Evolutionary conservation across 2,797 vertebrate genomes (phyloP).

Genomic region (Chromis chromis): DNA sequence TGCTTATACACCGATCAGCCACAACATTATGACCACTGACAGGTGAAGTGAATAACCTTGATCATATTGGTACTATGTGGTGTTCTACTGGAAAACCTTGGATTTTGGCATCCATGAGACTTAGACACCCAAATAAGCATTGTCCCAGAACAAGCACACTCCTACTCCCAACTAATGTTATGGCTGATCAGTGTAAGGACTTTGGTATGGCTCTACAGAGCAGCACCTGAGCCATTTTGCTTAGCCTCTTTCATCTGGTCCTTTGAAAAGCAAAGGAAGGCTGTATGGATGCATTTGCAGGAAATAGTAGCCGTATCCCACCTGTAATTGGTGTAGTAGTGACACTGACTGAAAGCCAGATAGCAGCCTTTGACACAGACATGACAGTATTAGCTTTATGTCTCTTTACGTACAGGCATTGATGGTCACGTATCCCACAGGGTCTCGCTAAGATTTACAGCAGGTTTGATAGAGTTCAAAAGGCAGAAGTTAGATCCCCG

Average conservation of each 20-base stretch:
- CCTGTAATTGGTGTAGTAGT: background rate
- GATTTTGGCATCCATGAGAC: no score
- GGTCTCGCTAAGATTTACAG: no score
- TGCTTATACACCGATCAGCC: no score
- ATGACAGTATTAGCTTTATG: background rate
- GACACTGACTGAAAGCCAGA: background rate
- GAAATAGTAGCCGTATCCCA: background rate
- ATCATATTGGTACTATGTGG: no score
- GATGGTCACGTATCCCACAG: background rate
- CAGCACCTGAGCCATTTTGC: background rate
- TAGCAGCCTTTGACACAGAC: background rate
- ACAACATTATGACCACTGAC: no score
- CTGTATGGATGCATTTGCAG: background rate
- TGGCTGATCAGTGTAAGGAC: no score
- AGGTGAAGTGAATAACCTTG: no score
- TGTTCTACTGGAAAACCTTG: no score
- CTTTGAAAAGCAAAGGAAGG: background rate
- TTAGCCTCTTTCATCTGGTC: background rate
- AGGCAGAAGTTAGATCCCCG: background rate
- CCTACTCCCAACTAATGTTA: no score
- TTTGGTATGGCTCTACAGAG: no score
- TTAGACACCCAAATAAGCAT: no score
- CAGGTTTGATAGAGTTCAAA: background rate
- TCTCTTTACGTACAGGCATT: background rate
- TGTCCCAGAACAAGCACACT: no score